A percentile compares a stretch with the other conserved stretches of the same genome.
Conservation (phyloP, 2,888 invertebrate species). For the Oscheius sp. region DNA sequence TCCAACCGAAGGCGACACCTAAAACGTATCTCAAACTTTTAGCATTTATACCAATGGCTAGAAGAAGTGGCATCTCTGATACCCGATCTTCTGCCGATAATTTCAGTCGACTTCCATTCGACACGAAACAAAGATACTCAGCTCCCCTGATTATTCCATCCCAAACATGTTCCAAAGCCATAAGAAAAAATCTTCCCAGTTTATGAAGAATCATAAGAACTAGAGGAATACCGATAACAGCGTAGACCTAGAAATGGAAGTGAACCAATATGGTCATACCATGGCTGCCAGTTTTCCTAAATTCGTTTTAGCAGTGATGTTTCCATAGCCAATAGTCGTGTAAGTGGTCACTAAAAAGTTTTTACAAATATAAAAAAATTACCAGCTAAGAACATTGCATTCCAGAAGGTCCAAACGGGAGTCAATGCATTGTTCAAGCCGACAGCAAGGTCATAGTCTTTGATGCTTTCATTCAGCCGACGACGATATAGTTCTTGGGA, state of each 20-base stretch:
- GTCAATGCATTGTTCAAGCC: conserved; percentile 63
- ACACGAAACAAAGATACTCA: conserved; percentile 53
- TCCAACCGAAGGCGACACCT: conserved; percentile 68
- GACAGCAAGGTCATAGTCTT: conserved; percentile 43
- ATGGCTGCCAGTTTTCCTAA: conserved; percentile 67
- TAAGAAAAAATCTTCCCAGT: conserved; percentile 64
- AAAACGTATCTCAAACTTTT: conserved; percentile 7
- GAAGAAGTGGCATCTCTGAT: conserved; percentile 63
- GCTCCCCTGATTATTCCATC: conserved; percentile 43
- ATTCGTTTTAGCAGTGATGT: conserved; percentile 65
- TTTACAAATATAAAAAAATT: not conserved
- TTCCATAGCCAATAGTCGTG: conserved; percentile 69
- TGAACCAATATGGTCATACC: conserved; percentile 36
- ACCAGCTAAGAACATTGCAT: conserved; percentile 68
- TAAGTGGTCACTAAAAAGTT: conserved; percentile 61
- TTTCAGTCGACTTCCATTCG: conserved; percentile 40
- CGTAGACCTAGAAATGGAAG: conserved; percentile 51
- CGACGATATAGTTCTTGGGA: conserved; percentile 8
- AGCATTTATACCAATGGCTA: conserved; percentile 54
- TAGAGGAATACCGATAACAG: conserved; percentile 68
- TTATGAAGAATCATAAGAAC: conserved; percentile 69
- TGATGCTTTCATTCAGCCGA: conserved; percentile 39
- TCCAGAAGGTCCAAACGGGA: conserved; percentile 70
- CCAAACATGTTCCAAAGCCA: conserved; percentile 63
- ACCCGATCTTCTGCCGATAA: conserved; percentile 42